Percentiles rank a stretch among this genome's conserved stretches.
phyloP scores from a whole-genome alignment of 2,113 vertebrate genomes.

The Mustela lutreola region DNA sequence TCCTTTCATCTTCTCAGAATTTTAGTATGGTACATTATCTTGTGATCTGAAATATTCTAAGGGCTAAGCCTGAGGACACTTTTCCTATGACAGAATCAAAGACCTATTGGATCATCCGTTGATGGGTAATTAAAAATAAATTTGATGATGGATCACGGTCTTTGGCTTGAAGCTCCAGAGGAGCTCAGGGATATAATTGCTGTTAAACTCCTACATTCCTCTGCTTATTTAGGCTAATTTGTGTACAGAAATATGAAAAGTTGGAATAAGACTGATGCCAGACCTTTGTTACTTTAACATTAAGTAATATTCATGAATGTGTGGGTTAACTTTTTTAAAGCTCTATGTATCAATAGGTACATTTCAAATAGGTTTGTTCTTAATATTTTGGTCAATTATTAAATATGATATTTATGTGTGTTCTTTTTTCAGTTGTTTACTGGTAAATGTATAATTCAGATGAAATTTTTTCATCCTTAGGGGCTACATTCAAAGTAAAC shows the following conservation, averaged over 20 bases:
- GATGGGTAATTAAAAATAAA: slow-evolving; percentile 20
- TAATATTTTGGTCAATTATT: not conserved
- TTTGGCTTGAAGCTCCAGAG: slow-evolving; percentile 12
- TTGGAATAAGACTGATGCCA: not conserved
- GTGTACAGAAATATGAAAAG: not conserved
- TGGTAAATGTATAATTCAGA: not conserved
- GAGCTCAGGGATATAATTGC: not conserved
- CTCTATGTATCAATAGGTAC: not conserved
- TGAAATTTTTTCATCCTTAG: slow-evolving; percentile 8
- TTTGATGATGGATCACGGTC: not conserved
- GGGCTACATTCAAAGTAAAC: not conserved
- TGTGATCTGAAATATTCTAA: not conserved
- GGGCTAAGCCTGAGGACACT: not conserved
- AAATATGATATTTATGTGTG: not conserved
- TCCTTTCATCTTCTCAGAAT: not conserved
- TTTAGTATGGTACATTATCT: not conserved
- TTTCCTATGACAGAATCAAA: not conserved
- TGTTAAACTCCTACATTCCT: not conserved
- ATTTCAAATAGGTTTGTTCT: not conserved
- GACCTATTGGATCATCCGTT: not conserved
- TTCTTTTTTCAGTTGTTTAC: not conserved
- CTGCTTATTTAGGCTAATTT: not conserved
- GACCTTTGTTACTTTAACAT: slow-evolving; percentile 21
- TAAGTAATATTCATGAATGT: not conserved
- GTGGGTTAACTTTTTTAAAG: not conserved